Base-by-base conservation (phyloP, 2,113 vertebrate genomes). In the Dromiciops gliroides region DNA sequence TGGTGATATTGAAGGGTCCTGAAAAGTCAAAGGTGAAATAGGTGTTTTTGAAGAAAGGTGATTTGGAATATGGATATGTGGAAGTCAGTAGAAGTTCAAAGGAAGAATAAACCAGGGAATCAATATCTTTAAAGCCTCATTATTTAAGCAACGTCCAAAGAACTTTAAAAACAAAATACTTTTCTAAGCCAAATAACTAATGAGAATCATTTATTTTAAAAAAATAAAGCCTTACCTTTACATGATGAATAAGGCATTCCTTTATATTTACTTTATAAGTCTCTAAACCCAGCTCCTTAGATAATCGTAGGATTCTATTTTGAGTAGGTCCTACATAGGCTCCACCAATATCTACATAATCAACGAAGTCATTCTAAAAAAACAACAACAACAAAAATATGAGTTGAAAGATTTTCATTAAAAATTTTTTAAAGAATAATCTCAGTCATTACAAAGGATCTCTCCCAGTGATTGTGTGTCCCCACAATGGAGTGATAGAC, bases 291-390 rank as follows among this genome's bases (percentile, higher is more conserved):
- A 99, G 96, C 90, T 99, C 99, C 60, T 99, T 99, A 24, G 99
- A 98, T 50, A 99, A 96, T 0, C 99, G 98, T 28, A 99, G 97
- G 95, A 99, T 98, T n/a, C 98, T 96, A 96, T 99, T 99, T 94
- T 99, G 99, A 4, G 99, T 99, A 0, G 99, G 99, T 95, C 99
- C 99, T 51, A 99, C 98, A 50, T 99, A 99, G 0, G 99, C 90
- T 94, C 99, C 99, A 7, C 99, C 99, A 96, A 99, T 98, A 97
- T 99, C 99, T 0, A 99, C 99, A 0, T 99, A 99, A 53, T 97
- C 47, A 83, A 99, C 98, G 28, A 98, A 93, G 3, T 97, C 94
- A 0, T 99, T 99, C 99, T 99, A 97, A 50, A 89, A 90, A 98
- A 95, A 96, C 51, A 97, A 97, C n/a, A n/a, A n/a, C n/a, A n/a